These are phyloP conservation scores for Mylabris sibirica DNA, from an alignment of 2,888 invertebrate species.

Conservation along the genomic window DNA sequence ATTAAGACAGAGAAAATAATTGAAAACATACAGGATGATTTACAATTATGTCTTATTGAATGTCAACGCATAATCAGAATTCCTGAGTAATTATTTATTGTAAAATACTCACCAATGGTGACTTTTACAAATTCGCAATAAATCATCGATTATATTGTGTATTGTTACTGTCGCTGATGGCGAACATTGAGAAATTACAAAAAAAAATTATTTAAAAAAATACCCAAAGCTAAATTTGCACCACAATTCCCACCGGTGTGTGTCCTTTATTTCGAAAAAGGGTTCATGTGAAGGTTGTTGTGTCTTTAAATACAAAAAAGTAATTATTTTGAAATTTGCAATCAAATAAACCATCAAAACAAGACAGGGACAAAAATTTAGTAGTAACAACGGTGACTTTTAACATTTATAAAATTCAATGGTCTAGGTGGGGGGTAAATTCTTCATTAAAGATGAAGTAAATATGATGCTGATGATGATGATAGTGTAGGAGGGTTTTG, in stretches of 20 bases:
- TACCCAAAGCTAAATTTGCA: no score
- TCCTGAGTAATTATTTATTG: background rate
- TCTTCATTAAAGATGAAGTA: slow-evolving; percentile 32
- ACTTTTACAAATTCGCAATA: background rate
- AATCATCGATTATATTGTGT: background rate
- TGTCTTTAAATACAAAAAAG: no score
- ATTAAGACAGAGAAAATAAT: background rate
- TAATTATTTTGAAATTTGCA: background rate
- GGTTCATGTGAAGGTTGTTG: no score
- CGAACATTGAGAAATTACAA: no score
- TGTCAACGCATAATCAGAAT: background rate
- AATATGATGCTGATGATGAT: background rate
- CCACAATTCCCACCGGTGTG: no score
- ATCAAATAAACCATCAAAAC: background rate
- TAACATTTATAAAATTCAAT: slow-evolving; percentile 25
- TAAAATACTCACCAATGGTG: background rate
- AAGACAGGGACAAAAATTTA: no score
- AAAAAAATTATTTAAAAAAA: no score
- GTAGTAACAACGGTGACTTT: slow-evolving; percentile 19
- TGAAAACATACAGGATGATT: background rate
- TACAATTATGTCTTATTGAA: background rate
- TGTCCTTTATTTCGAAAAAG: no score
- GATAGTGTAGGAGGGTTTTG: slow-evolving; percentile 18
- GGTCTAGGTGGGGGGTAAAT: slow-evolving; percentile 27
- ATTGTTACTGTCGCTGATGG: background rate